Conservation (phyloP, 1,140 invertebrate species). For the Hylaeus anthracinus region DNA sequence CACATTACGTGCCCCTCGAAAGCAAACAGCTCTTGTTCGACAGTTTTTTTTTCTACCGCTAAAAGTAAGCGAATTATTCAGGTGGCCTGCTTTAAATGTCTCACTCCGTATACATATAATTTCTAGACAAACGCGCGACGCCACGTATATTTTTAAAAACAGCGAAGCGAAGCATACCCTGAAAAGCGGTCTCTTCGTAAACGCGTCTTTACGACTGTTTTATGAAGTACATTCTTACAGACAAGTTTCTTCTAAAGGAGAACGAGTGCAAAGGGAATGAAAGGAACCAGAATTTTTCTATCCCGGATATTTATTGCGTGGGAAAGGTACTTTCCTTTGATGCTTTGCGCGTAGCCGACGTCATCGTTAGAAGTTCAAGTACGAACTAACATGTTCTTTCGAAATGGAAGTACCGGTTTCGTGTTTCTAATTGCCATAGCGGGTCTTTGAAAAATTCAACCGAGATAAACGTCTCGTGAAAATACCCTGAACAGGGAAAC, state of each 20-base stretch:
- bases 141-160: too few species aligned
- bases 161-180: too few species aligned
- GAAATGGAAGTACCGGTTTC: background rate
- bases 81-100: too few species aligned
- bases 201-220: background rate
- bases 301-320: conserved; percentile 28
- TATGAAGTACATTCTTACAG: background rate
- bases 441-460: background rate
- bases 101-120: too few species aligned
- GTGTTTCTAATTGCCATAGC: conserved; percentile 2
- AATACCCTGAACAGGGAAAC: background rate
- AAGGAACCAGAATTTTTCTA: background rate
- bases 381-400: background rate
- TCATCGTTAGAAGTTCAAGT: conserved; percentile 23
- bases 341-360: background rate
- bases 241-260: too few species aligned
- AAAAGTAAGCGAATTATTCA: too few species aligned
- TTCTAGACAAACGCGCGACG: too few species aligned
- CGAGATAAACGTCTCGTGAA: background rate
- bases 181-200: background rate
- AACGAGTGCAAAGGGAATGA: background rate
- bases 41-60: too few species aligned
- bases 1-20: too few species aligned
- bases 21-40: too few species aligned
- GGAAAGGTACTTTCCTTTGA: conserved; percentile 15